Percentiles rank a stretch among this genome's conserved stretches.
Conservation (phyloP, 2,113 vertebrate genomes). For the Nansenia antarctica region DNA sequence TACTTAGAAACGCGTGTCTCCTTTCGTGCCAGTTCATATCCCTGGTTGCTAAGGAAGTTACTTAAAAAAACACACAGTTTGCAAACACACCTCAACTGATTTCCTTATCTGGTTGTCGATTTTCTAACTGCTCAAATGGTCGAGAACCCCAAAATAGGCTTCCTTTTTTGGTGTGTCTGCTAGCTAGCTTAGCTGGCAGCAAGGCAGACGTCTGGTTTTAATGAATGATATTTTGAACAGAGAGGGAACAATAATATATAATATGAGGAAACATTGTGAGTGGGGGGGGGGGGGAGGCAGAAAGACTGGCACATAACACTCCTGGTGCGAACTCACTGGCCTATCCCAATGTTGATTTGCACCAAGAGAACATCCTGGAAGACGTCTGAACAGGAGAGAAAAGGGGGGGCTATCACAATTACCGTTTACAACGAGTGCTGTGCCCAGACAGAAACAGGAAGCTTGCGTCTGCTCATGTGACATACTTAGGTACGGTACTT, state of each 20-base stretch:
- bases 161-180: conserved; percentile 12
- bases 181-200: not conserved
- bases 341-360: not conserved
- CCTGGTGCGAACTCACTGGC: not conserved
- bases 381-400: not conserved
- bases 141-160: not conserved
- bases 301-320: not conserved
- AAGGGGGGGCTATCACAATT: conserved; percentile 2
- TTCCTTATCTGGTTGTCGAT: not conserved
- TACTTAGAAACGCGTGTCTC: not conserved
- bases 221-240: conserved; percentile 43
- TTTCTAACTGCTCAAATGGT: not conserved
- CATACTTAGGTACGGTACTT: conserved; percentile 4
- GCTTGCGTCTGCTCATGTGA: conserved; percentile 12
- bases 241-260: conserved; percentile 49
- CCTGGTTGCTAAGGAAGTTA: conserved; percentile 16
- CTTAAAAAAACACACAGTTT: not conserved
- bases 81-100: not conserved
- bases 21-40: not conserved
- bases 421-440: conserved; percentile 14
- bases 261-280: conserved; percentile 37
- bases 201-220: conserved; percentile 16
- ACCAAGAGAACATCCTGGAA: not conserved
- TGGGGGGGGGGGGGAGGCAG: not conserved
- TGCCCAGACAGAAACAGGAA: conserved; percentile 31